phyloP scores from a whole-genome alignment of 2,113 vertebrate species.

The Ophiodon elongatus region DNA sequence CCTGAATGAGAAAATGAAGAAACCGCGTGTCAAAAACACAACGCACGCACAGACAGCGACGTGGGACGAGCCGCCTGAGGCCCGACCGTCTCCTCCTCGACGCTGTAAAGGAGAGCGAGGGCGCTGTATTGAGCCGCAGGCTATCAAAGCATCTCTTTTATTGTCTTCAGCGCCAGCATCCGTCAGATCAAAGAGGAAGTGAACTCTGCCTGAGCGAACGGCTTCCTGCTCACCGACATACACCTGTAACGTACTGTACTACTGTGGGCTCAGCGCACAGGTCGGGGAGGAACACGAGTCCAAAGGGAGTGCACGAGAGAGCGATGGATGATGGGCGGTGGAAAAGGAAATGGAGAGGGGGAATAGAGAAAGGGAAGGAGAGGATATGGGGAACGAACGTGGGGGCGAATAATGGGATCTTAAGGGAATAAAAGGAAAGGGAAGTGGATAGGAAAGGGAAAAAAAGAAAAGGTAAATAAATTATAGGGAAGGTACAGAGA shows the following conservation, averaged over 20 bases:
- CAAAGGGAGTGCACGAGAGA: neutral
- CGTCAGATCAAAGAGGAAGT: constrained; percentile 45
- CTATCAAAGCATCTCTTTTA: constrained; percentile 64
- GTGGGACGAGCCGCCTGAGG: constrained; percentile 41
- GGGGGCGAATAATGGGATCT: too few relatives aligned
- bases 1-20: neutral
- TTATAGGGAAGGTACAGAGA: neutral
- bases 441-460: neutral
- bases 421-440: neutral
- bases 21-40: neutral
- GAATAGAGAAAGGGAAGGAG: too few relatives aligned
- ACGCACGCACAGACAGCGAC: neutral
- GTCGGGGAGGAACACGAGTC: too few relatives aligned
- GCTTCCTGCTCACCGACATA: neutral
- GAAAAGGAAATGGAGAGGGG: neutral
- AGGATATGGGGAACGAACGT: too few relatives aligned
- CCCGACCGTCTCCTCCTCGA: constrained; percentile 24
- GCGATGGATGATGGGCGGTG: neutral
- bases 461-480: neutral
- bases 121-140: constrained; percentile 32
- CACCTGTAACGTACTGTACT: neutral
- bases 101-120: constrained; percentile 29
- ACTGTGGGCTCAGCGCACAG: neutral
- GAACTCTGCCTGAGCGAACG: constrained; percentile 28
- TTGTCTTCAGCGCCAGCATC: constrained; percentile 47